Evolutionary conservation across 2,888 invertebrate genomes (phyloP).

Genomic region (Tenthredo scrophulariae): DNA sequence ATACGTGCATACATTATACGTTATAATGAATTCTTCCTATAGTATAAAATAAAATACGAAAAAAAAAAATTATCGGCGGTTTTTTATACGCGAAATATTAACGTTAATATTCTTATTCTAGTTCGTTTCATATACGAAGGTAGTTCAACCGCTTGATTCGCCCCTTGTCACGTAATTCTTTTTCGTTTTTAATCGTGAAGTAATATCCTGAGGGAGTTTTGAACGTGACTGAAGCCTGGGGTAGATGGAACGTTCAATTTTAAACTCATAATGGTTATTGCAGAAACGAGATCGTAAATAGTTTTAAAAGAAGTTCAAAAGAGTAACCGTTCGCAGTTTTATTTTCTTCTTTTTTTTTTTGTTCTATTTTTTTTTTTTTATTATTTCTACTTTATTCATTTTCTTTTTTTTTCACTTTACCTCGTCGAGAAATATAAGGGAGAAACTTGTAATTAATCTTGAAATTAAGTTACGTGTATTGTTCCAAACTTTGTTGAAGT

Average conservation of each 20-base stretch:
- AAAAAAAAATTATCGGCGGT: too few species aligned
- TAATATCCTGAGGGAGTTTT: conserved; percentile 27
- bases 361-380: neutral
- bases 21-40: too few species aligned
- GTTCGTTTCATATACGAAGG: neutral
- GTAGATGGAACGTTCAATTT: conserved; percentile 18
- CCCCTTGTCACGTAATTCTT: conserved; percentile 13
- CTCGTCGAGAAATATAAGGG: neutral
- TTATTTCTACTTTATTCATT: neutral
- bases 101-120: neutral
- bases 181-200: neutral
- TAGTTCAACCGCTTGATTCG: neutral
- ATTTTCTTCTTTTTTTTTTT: neutral
- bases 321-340: conserved; percentile 21
- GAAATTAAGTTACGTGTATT: conserved; percentile 51
- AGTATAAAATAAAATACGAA: too few species aligned
- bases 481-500: conserved; percentile 43
- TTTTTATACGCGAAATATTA: neutral
- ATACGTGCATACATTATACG: neutral
- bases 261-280: conserved; percentile 39
- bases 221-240: conserved; percentile 13
- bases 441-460: conserved; percentile 53
- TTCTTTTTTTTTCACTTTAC: neutral
- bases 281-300: conserved; percentile 46
- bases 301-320: conserved; percentile 47